Percentiles rank a stretch among this genome's conserved stretches.
These are phyloP conservation scores for Hymenochirus boettgeri DNA, from an alignment of 2,113 vertebrate genomes.

Conservation along the genomic window DNA sequence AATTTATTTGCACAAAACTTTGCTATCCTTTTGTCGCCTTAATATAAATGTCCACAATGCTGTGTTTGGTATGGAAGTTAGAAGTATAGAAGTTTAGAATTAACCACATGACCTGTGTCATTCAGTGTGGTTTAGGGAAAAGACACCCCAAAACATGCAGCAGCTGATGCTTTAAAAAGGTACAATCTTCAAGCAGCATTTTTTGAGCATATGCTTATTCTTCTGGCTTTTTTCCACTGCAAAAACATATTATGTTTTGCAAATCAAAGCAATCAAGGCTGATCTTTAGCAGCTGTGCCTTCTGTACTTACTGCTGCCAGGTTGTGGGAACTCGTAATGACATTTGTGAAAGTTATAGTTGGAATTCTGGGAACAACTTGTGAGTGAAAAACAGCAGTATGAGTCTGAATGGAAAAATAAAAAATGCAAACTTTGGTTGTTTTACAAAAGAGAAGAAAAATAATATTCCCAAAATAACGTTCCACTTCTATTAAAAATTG, in stretches of 20 bases:
- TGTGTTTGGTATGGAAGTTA: no score
- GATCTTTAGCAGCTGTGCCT: not conserved
- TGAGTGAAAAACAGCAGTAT: constrained; percentile 58
- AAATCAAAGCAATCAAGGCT: constrained; percentile 6
- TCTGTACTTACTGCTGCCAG: constrained; percentile 35
- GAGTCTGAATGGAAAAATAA: constrained; percentile 70
- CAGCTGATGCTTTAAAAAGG: not conserved
- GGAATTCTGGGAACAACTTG: constrained; percentile 64
- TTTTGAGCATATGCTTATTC: not conserved
- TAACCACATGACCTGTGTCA: not conserved
- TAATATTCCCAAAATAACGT: no score
- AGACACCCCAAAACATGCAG: constrained; percentile 10
- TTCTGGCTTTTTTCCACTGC: not conserved
- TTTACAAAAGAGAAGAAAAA: no score
- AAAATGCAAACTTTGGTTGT: no score
- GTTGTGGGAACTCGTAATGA: constrained; percentile 39
- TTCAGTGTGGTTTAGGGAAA: not conserved
- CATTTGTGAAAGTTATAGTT: constrained; percentile 65
- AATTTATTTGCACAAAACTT: no score
- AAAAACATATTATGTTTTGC: not conserved
- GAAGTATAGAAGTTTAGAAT: no score
- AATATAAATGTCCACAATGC: no score
- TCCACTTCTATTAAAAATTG: no score
- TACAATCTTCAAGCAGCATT: not conserved
- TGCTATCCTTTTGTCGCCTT: no score